A percentile compares a stretch with the other conserved stretches of the same genome.
phyloP scores from a whole-genome alignment of 2,888 invertebrate species.

The Euclidia mi region DNA sequence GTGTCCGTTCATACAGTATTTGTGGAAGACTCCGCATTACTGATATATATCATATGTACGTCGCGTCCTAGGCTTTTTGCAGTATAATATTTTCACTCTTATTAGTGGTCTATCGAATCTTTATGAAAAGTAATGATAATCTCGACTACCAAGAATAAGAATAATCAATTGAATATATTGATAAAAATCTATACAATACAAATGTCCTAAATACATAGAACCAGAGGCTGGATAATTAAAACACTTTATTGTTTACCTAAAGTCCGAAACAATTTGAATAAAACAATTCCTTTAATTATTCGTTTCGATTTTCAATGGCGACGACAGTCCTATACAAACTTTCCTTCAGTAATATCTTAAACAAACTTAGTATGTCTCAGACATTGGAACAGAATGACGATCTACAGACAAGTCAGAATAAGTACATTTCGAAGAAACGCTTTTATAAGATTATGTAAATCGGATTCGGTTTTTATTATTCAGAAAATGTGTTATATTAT shows the following conservation, averaged over 20 bases:
- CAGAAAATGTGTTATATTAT: constrained; percentile 7
- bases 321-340: constrained; percentile 25
- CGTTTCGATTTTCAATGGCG: constrained; percentile 36
- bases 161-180: too few relatives aligned
- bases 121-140: too few relatives aligned
- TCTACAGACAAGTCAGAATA: constrained; percentile 34
- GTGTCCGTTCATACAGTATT: too few relatives aligned
- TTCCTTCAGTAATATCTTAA: constrained; percentile 39
- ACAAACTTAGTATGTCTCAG: constrained; percentile 42
- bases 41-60: too few relatives aligned
- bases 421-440: constrained; percentile 33
- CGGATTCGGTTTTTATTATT: constrained; percentile 12
- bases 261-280: constrained; percentile 18
- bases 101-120: too few relatives aligned
- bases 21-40: too few relatives aligned
- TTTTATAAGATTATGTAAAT: constrained; percentile 45
- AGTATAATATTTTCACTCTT: too few relatives aligned
- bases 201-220: background rate
- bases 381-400: constrained; percentile 27
- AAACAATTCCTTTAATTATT: constrained; percentile 45
- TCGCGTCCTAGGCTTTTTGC: too few relatives aligned
- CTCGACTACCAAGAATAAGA: too few relatives aligned
- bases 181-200: too few relatives aligned
- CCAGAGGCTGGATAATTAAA: background rate
- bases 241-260: constrained; percentile 5